phyloP scores from a whole-genome alignment of 2,113 vertebrate species.

The Trichechus manatus region DNA sequence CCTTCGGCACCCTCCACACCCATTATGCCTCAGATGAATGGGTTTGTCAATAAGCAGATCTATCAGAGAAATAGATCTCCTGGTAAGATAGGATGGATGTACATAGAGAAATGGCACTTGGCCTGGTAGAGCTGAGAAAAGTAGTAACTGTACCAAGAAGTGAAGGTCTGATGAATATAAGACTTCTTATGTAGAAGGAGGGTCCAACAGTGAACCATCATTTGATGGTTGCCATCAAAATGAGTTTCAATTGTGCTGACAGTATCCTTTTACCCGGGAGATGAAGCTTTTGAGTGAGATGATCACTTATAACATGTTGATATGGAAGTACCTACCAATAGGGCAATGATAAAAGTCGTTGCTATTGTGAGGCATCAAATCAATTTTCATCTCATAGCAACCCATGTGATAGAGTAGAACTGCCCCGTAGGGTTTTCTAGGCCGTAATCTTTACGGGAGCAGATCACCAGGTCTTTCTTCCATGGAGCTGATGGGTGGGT shows the following conservation, averaged over 20 bases:
- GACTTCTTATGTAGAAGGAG: background rate
- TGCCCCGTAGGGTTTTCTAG: no score
- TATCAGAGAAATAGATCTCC: background rate
- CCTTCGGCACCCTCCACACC: background rate
- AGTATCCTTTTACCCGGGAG: background rate
- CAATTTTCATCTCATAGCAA: no score
- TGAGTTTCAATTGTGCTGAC: background rate
- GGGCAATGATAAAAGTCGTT: background rate
- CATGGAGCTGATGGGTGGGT: no score
- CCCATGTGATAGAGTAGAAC: no score
- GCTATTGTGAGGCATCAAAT: no score
- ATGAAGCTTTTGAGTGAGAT: background rate
- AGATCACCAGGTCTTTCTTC: no score
- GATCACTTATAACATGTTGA: fast-evolving
- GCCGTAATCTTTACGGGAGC: no score
- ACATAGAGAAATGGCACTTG: background rate
- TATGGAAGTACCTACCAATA: background rate
- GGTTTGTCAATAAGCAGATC: background rate
- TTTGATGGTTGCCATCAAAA: background rate
- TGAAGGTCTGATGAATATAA: background rate
- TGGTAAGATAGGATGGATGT: background rate
- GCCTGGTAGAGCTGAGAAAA: background rate
- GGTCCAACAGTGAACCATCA: background rate
- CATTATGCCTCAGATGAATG: background rate
- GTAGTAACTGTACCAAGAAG: background rate